Evolutionary conservation across 2,113 vertebrate species (phyloP), one percentile per base, ranked within the genome.

Genomic region (Ochotona princeps): DNA sequence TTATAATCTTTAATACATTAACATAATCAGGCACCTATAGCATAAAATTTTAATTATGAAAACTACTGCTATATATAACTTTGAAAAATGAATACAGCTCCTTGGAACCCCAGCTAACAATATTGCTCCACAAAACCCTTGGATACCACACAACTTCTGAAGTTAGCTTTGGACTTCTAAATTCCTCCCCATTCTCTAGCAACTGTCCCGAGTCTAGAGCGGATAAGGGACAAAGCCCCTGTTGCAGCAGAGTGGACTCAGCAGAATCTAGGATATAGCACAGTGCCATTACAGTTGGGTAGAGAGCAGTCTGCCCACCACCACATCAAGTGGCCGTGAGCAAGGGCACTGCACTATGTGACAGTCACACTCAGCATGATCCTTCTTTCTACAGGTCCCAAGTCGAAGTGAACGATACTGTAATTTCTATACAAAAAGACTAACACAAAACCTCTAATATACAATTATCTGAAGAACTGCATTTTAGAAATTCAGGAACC

Each of bases 41-140:
- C 75, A 67, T 25, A 94, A 83, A 66, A 80, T 15, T 88, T 92
- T 83, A 69, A 63, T 92, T 81, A 74, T 89, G 35, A 92, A 91
- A 93, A 79, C 65, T 86, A 44, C 38, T 44, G 6, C 38, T 44
- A 44, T 44, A 44, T 57, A 80, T 65, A 93, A 86, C 67, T 79
- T 93, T n/a, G n/a, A 25, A n/a, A 90, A 74, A 23, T 81, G 54
- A 83, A 44, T 5, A 79, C 0, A 91, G 17, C 20, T 65, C 63
- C n/a, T 76, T 28, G 65, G 21, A 87, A 87, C 23, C 79, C 72
- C 60, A 81, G 70, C 76, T 82, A 26, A 83, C 5, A 83, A 5
- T 47, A 89, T 60, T 94, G 78, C 63, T 90, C 66, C 70, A 89
- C 54, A 90, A 90, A 44, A 74, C 49, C 30, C 49, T 86, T 66